These are phyloP conservation scores for Parochlus steinenii DNA, from an alignment of 2,888 invertebrate genomes.

Conservation along the genomic window DNA sequence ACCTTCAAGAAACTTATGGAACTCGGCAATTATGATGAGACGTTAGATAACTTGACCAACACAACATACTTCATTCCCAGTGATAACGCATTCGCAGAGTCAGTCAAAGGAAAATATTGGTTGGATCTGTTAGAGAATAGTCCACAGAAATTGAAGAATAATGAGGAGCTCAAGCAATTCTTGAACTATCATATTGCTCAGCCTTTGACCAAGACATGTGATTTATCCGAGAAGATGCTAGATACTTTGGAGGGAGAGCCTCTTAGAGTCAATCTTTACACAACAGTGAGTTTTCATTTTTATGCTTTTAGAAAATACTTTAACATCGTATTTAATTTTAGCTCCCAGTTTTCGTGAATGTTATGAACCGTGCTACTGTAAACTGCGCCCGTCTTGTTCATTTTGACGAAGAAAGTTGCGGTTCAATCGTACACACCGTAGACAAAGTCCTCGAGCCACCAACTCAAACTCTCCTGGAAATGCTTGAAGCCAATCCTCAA, in stretches of 20 bases:
- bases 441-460: conserved; percentile 36
- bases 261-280: conserved; percentile 42
- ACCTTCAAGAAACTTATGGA: conserved; percentile 38
- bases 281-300: conserved; percentile 33
- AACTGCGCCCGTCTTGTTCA: conserved; percentile 47
- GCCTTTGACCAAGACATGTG: conserved; percentile 37
- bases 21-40: conserved; percentile 35
- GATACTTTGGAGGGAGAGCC: conserved; percentile 32
- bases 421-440: conserved; percentile 47
- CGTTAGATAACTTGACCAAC: conserved; percentile 38
- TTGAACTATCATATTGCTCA: conserved; percentile 44
- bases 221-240: conserved; percentile 35
- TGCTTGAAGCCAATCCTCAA: conserved; percentile 24
- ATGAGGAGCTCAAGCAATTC: conserved; percentile 35
- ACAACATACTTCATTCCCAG: conserved; percentile 47
- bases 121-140: conserved; percentile 24
- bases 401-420: conserved; percentile 46
- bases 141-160: conserved; percentile 24
- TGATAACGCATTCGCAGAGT: conserved; percentile 41
- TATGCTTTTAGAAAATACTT: no score
- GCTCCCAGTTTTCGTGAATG: conserved; percentile 37
- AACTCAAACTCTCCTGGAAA: conserved; percentile 23
- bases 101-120: conserved; percentile 27
- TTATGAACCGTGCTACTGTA: conserved; percentile 42
- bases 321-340: conserved; percentile 18